Percentiles rank a stretch among this genome's conserved stretches.
These are phyloP conservation scores for Halichoerus grypus DNA, from an alignment of 2,113 vertebrate genomes.

Conservation along the genomic window DNA sequence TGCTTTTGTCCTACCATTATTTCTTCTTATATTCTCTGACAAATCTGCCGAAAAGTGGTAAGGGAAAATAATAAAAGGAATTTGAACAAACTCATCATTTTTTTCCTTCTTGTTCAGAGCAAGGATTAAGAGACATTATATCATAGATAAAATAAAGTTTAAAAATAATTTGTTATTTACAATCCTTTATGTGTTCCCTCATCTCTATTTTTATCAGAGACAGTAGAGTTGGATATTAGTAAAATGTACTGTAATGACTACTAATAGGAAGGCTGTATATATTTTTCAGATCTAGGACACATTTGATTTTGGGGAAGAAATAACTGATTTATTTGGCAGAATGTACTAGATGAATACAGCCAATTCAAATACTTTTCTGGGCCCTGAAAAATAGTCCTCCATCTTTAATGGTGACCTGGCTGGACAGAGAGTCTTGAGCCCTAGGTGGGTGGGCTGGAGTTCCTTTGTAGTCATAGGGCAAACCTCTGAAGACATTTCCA, in stretches of 20 bases:
- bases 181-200: neutral
- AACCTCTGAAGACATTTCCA: slow-evolving; percentile 28
- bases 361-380: slow-evolving; percentile 51
- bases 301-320: slow-evolving; percentile 45
- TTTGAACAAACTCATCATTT: neutral
- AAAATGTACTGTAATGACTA: neutral
- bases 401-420: neutral
- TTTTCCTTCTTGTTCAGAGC: neutral
- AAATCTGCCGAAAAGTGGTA: slow-evolving; percentile 19
- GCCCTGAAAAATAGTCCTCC: neutral
- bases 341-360: neutral
- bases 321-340: slow-evolving; percentile 8
- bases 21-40: neutral
- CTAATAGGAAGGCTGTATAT: neutral
- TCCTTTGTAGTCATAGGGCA: neutral
- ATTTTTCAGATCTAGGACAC: neutral
- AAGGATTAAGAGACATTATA: neutral
- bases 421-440: neutral
- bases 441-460: neutral
- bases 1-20: neutral
- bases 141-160: slow-evolving; percentile 25
- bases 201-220: neutral
- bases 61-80: slow-evolving; percentile 48
- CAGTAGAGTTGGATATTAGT: neutral
- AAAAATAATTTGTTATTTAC: neutral